These are phyloP conservation scores for Pheosia gnoma DNA, from an alignment of 2,888 invertebrate species.

Conservation along the genomic window DNA sequence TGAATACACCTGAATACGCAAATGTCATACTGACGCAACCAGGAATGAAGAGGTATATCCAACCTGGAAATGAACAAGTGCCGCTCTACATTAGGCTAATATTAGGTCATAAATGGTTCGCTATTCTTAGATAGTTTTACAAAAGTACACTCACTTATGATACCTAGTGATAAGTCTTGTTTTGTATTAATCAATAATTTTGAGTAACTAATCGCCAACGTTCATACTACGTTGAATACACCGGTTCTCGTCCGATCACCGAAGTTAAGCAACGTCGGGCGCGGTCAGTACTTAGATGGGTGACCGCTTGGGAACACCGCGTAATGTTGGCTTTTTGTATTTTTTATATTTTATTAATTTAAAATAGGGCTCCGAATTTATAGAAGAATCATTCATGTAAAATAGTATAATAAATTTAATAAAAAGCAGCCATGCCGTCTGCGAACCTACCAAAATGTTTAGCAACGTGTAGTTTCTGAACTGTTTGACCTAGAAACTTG, in stretches of 20 bases:
- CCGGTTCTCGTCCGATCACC: conserved; percentile 77
- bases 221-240: conserved; percentile 54
- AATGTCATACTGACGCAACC: conserved; percentile 40
- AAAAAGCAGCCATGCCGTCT: no score
- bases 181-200: neutral
- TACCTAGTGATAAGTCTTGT: no score
- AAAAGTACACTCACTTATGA: neutral
- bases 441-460: no score
- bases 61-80: neutral
- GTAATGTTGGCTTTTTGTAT: conserved; percentile 62
- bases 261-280: conserved; percentile 75
- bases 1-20: conserved; percentile 42
- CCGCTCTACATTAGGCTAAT: no score
- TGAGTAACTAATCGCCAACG: neutral
- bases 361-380: no score
- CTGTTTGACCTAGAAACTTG: no score
- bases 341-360: neutral
- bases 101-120: no score
- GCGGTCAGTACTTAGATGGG: conserved; percentile 75
- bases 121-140: no score
- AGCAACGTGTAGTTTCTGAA: no score
- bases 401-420: no score
- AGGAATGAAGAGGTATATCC: neutral
- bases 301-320: conserved; percentile 72
- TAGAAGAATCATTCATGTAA: no score